These are phyloP conservation scores for Mesoclemmys tuberculata DNA, from an alignment of 2,113 vertebrate genomes.

Conservation along the genomic window DNA sequence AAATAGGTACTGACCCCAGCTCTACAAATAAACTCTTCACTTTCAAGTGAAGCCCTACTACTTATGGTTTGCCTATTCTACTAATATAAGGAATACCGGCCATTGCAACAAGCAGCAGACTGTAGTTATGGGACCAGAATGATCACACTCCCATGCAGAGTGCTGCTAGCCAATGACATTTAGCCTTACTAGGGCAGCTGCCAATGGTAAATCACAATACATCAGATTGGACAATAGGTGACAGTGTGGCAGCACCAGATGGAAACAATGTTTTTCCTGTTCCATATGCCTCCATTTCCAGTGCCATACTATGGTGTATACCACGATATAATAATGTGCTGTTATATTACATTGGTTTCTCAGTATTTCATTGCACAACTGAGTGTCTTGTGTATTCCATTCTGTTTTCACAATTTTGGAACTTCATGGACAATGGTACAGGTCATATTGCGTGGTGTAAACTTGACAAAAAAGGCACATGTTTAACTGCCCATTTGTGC, in stretches of 20 bases:
- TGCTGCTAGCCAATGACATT: neutral
- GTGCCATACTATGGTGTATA: neutral
- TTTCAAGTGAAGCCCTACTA: neutral
- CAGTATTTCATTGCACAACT: too few relatives aligned
- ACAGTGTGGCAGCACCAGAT: neutral
- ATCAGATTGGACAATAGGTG: neutral
- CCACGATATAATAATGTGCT: neutral
- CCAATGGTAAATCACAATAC: neutral
- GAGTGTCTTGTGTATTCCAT: too few relatives aligned
- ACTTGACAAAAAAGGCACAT: too few relatives aligned
- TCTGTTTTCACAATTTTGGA: too few relatives aligned
- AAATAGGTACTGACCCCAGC: neutral
- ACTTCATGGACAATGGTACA: too few relatives aligned
- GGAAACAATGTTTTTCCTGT: neutral
- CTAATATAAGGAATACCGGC: neutral
- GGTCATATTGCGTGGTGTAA: too few relatives aligned
- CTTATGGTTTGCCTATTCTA: neutral
- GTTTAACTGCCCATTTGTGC: too few relatives aligned
- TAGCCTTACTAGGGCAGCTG: neutral
- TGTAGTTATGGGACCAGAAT: neutral
- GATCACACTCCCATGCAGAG: neutral
- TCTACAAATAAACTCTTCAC: neutral
- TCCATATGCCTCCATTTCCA: neutral
- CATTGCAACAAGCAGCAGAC: neutral
- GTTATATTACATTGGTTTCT: too few relatives aligned